Base-by-base conservation (phyloP, 64 coral and sea anemone genomes). In the Porites lutea region DNA sequence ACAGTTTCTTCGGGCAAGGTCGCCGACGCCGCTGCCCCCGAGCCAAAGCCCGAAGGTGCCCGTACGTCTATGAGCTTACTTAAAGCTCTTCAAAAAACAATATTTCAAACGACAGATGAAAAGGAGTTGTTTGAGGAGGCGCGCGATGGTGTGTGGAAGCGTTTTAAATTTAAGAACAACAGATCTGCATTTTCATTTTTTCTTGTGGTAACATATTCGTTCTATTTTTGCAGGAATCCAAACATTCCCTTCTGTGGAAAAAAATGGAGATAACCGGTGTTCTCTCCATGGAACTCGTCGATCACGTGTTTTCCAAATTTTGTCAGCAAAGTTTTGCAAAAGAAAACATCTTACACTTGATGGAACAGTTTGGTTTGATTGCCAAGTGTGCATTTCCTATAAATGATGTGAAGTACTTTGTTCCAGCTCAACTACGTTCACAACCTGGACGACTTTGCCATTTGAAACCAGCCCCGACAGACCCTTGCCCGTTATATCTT, bases 391-490 rank as follows among this genome's bases (percentile, higher is more conserved):
- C 52, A 21, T 4, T 13, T 0, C 11, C 19, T 48, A 13, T 5
- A n/a, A 18, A 19, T 22, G 46, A 79, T 54, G 77, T 79, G 16
- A 48, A n/a, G 8, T 79, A 79, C 18, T 79, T 79, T 53, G 77
- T 79, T 10, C 77, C 77, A 12, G 77, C 77, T 1, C 77, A 79
- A 55, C 18, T 79, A 16, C 0, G 20, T 49, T 79, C 77, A 3
- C 23, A 16, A 21, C 77, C 77, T 52, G 77, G 58, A 79, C 27
- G 27, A 37, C 27, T 37, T 37, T 37, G 27, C 27, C 27, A 37
- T 37, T 37, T 37, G 27, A 37, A 37, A 37, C 27, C 27, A 37
- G 27, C 0, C 27, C 27, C 1, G 14, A 15, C n/a, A 3, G 77
- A 79, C n/a, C 77, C 77, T 0, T 79, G 52, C 53, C 49, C 50